These are phyloP conservation scores for Notamacropus eugenii DNA, from an alignment of 2,797 vertebrate genomes.

Conservation along the genomic window DNA sequence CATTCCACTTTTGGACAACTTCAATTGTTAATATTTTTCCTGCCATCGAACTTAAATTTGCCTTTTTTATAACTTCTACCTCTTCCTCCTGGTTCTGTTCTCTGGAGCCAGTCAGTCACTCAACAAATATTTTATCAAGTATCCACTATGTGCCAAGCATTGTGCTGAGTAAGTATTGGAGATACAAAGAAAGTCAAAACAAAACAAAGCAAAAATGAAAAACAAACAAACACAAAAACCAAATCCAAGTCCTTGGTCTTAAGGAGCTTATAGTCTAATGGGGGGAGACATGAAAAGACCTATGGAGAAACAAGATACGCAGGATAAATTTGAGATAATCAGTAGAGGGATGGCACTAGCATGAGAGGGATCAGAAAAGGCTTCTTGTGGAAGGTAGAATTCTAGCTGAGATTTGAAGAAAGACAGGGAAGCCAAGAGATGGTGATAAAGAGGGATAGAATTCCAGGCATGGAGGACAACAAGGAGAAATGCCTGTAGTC, in stretches of 20 bases:
- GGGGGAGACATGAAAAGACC: not conserved
- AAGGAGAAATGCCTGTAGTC: not conserved
- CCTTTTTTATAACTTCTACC: not conserved
- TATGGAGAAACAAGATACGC: not conserved
- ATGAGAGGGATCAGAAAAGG: not conserved
- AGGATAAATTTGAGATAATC: not conserved
- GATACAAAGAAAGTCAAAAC: not conserved
- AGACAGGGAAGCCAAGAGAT: not conserved
- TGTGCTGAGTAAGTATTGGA: not conserved
- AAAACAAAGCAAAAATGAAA: not conserved
- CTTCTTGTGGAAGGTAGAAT: not conserved
- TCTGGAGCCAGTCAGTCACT: not conserved
- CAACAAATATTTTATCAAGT: not conserved
- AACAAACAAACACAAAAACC: not conserved
- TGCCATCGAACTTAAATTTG: not conserved
- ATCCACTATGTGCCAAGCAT: not conserved
- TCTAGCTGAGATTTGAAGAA: not conserved
- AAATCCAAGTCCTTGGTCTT: too few relatives aligned
- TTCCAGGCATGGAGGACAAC: not conserved
- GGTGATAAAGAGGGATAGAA: not conserved
- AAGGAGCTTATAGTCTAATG: too few relatives aligned
- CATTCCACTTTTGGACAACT: not conserved
- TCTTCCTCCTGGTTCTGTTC: not conserved
- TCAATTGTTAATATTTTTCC: not conserved
- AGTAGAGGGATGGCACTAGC: too few relatives aligned